phyloP scores from a whole-genome alignment of 2,797 vertebrate species.

The Falco biarmicus region DNA sequence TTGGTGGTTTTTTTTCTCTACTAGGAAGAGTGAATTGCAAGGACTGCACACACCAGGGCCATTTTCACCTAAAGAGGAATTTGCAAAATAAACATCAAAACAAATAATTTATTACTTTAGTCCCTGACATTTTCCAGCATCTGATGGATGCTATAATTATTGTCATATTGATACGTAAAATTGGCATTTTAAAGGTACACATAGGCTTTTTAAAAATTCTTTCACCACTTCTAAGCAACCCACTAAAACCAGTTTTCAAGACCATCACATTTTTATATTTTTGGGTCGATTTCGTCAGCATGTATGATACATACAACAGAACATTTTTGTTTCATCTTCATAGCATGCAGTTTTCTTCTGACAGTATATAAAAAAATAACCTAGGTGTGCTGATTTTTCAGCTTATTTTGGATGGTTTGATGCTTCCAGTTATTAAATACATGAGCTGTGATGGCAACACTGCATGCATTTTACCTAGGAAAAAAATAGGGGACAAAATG shows the following conservation, averaged over 20 bases:
- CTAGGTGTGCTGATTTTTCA: background rate
- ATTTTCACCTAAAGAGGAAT: background rate
- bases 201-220: background rate
- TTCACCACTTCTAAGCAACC: background rate
- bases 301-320: background rate
- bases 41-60: background rate
- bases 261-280: background rate
- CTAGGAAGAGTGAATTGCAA: background rate
- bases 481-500: background rate
- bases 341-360: background rate
- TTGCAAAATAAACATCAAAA: background rate
- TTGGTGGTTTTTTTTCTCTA: background rate
- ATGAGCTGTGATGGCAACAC: background rate
- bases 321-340: background rate
- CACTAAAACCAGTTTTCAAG: background rate
- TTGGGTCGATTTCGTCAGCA: background rate
- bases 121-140: background rate
- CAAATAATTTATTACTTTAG: background rate
- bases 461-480: background rate
- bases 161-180: background rate
- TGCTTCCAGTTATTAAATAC: background rate
- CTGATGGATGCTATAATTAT: background rate
- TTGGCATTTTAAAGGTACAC: background rate
- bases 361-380: background rate
- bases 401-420: background rate